Conservation (phyloP, 2,888 invertebrate species). For the Leuctra nigra region DNA sequence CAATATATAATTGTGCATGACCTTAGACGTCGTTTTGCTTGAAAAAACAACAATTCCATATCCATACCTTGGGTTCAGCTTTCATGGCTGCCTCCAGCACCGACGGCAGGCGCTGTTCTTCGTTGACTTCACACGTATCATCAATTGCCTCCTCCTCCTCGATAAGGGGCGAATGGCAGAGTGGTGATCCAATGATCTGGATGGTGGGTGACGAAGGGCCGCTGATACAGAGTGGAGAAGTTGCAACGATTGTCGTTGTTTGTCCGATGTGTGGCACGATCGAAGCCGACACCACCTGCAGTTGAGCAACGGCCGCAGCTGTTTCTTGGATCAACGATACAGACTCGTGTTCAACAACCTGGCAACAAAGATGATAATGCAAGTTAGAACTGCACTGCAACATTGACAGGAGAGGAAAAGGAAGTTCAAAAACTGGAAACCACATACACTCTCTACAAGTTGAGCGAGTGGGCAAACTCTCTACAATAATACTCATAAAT, state of each 20-base stretch:
- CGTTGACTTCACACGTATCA: conserved; percentile 35
- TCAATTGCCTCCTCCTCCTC: conserved; percentile 28
- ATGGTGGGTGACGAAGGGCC: conserved; percentile 18
- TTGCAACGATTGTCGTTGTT: conserved; percentile 53
- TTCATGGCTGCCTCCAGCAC: conserved; percentile 82
- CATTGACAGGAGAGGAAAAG: too few species aligned
- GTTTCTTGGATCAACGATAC: conserved; percentile 39
- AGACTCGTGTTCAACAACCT: conserved; percentile 37
- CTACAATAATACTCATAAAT: too few species aligned
- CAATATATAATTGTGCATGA: too few species aligned
- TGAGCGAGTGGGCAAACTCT: too few species aligned
- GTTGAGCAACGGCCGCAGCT: conserved; percentile 39
- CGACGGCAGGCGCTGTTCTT: conserved; percentile 50
- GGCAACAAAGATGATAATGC: too few species aligned
- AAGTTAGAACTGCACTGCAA: too few species aligned
- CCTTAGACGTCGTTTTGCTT: too few species aligned
- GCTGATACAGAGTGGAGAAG: conserved; percentile 29
- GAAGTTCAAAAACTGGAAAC: too few species aligned
- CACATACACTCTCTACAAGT: too few species aligned
- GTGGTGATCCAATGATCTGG: conserved; percentile 16
- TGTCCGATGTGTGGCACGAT: conserved; percentile 53
- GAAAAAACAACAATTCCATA: too few species aligned
- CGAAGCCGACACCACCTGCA: conserved; percentile 31
- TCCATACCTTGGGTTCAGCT: conserved; percentile 66
- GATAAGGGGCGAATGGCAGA: conserved; percentile 2